Evolutionary conservation across 2,888 invertebrate species (phyloP).

Genomic region (Adelognathus sp.): DNA sequence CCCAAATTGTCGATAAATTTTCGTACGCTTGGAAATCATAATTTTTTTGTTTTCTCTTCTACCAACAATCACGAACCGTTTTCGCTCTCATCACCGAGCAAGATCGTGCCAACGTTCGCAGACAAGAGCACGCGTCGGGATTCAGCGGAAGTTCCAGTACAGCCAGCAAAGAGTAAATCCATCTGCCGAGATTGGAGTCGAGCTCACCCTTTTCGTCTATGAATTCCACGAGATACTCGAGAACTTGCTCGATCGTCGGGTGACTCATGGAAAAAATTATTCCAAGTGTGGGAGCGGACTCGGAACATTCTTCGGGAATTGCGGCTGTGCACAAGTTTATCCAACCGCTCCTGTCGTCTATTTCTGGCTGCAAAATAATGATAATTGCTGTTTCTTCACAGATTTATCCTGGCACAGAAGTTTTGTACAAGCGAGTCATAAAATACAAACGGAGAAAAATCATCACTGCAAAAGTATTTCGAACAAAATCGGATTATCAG

Average conservation of each 20-base stretch:
- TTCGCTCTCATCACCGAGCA: constrained; percentile 83
- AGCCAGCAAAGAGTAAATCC: constrained; percentile 88
- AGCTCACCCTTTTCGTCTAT: constrained; percentile 81
- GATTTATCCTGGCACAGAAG: too few relatives aligned
- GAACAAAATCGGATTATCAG: too few relatives aligned
- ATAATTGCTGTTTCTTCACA: too few relatives aligned
- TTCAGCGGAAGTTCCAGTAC: constrained; percentile 86
- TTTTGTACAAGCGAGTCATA: neutral
- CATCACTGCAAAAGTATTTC: too few relatives aligned
- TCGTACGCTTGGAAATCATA: neutral
- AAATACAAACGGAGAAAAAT: neutral
- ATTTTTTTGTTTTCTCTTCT: neutral
- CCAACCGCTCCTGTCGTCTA: constrained; percentile 81
- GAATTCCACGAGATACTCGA: constrained; percentile 82
- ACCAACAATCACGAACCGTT: constrained; percentile 76
- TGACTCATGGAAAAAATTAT: constrained; percentile 82
- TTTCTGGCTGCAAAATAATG: constrained; percentile 78
- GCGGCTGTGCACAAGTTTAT: constrained; percentile 80
- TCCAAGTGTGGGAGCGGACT: constrained; percentile 68
- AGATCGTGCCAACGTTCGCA: constrained; percentile 85
- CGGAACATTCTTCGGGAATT: constrained; percentile 15
- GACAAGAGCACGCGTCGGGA: constrained; percentile 86
- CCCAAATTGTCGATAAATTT: constrained; percentile 17
- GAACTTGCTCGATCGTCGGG: constrained; percentile 79
- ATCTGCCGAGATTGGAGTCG: constrained; percentile 83